phyloP scores from a whole-genome alignment of 2,113 vertebrate species.

The Antidorcas marsupialis region DNA sequence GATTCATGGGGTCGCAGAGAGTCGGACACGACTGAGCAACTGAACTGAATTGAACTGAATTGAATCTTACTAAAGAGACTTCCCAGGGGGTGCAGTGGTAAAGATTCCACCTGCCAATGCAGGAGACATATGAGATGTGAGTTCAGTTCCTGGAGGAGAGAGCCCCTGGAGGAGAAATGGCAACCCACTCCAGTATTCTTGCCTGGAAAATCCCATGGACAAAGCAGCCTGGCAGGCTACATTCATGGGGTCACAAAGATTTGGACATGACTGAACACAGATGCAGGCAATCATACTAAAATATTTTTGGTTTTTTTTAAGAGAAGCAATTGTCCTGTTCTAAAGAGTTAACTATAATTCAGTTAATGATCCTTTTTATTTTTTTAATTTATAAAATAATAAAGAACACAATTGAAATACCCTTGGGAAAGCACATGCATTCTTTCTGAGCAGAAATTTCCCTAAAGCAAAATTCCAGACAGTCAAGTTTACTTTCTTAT shows the following conservation, averaged over 20 bases:
- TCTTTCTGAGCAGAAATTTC: neutral
- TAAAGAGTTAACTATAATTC: slow-evolving; percentile 36
- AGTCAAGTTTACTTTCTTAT: slow-evolving; percentile 15
- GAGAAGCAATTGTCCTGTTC: neutral
- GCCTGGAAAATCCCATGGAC: neutral
- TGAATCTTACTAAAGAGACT: neutral
- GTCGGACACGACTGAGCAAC: no score
- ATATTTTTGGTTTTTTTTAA: neutral
- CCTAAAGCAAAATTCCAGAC: slow-evolving; percentile 1
- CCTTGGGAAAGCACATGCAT: neutral
- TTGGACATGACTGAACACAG: neutral
- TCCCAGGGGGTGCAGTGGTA: neutral
- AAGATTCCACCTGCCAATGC: neutral
- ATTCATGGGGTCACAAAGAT: neutral
- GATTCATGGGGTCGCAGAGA: no score
- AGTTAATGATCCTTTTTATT: neutral
- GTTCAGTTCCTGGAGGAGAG: neutral
- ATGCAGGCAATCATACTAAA: neutral
- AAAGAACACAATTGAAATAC: neutral
- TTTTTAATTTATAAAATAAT: neutral
- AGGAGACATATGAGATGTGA: neutral
- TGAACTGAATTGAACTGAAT: no score
- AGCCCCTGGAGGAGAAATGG: neutral
- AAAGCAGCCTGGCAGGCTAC: neutral
- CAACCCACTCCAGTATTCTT: neutral